Evolutionary conservation across 2,113 vertebrate genomes (phyloP).

Genomic region (Echinops telfairi): DNA sequence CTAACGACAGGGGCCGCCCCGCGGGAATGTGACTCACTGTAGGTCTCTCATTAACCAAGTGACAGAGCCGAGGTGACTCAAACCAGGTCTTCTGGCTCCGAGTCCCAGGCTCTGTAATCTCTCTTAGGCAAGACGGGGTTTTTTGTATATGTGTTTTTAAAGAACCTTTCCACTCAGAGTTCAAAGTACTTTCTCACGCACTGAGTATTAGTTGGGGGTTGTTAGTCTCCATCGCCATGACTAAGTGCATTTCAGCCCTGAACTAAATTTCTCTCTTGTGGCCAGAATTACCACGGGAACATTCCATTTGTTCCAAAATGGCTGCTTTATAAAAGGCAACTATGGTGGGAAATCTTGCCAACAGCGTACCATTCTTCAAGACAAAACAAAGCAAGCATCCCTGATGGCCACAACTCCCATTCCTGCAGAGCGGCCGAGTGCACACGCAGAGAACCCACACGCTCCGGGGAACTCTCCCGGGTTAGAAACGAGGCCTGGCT

Average conservation of each 20-base stretch:
- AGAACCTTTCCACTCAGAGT: background rate
- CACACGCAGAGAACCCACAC: background rate
- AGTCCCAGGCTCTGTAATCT: background rate
- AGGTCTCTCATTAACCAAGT: background rate
- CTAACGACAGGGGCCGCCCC: background rate
- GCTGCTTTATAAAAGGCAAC: slow-evolving; percentile 57
- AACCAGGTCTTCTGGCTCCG: background rate
- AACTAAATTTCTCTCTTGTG: slow-evolving; percentile 39
- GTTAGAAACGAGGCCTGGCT: background rate
- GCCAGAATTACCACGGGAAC: slow-evolving; percentile 70
- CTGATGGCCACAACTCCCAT: slow-evolving; percentile 15
- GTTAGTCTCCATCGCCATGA: slow-evolving; percentile 40
- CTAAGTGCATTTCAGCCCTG: slow-evolving; percentile 53
- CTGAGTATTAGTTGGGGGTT: slow-evolving; percentile 56
- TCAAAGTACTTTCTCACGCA: slow-evolving; percentile 48
- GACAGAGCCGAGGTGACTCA: background rate
- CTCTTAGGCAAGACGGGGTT: background rate
- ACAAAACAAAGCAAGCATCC: background rate
- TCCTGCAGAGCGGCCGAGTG: slow-evolving; percentile 35
- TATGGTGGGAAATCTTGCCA: slow-evolving; percentile 53
- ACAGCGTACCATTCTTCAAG: slow-evolving; percentile 54
- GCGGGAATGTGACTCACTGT: background rate
- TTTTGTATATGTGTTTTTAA: slow-evolving; percentile 29
- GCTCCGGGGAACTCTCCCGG: background rate
- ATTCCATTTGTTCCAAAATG: slow-evolving; percentile 72